Evolutionary conservation across 2,113 vertebrate genomes (phyloP), one percentile per base, ranked within the genome.

Genomic region (Brachirus orientalis): DNA sequence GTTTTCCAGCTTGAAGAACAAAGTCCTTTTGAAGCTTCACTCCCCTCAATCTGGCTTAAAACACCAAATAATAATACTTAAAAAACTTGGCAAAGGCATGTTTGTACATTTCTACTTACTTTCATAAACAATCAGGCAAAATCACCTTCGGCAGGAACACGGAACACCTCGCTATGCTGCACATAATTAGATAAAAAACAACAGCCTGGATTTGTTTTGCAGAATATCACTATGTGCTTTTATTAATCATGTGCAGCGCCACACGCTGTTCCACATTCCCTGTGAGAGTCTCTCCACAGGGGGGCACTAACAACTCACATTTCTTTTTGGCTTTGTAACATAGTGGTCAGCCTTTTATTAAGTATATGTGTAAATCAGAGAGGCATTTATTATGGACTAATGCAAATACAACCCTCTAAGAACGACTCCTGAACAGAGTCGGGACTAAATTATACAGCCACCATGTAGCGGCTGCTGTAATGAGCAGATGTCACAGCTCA

Each of bases 231-330:
- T 12, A 13, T 48, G 20, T 8, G 18, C 11, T 8, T 36, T 56
- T 12, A 55, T 55, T 51, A 8, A 56, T 33, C 43, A 20, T 50
- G 38, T 28, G 0, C 18, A 67, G 16, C 35, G 40, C 12, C 35
- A 38, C 65, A 75, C 28, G 13, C 36, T 64, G n/a, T 16, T 43
- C n/a, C n/a, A n/a, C n/a, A n/a, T n/a, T n/a, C n/a, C n/a, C n/a
- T n/a, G n/a, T n/a, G n/a, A n/a, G n/a, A n/a, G n/a, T n/a, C 19
- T 51, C 37, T 44, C 73, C 82, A 79, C 45, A 66, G 38, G 69
- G 60, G 70, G 75, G 79, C 81, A 73, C 55, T 54, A 40, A 36
- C 11, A 73, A 53, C 22, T 66, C 12, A 44, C 14, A 7, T 56
- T 57, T 56, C 6, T 16, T 40, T 52, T 38, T 35, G 4, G 28